phyloP scores from a whole-genome alignment of 2,888 invertebrate genomes.

The Microctonus hyperodae region DNA sequence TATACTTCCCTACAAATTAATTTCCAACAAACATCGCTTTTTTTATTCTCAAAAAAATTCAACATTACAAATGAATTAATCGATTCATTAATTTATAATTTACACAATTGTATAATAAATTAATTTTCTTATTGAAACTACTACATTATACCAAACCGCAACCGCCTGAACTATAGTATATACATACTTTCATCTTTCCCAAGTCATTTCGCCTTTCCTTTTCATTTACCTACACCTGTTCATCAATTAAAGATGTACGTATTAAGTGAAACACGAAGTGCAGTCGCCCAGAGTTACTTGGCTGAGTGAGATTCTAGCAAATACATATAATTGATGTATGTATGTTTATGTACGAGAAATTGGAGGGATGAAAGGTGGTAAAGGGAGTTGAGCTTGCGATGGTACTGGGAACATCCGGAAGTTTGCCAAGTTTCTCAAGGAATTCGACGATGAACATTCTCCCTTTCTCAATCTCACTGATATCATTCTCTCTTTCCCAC shows the following conservation, averaged over 20 bases:
- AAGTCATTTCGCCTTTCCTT: not conserved
- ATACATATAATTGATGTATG: not conserved
- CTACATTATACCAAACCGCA: not conserved
- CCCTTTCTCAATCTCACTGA: not conserved
- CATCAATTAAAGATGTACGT: constrained; percentile 16
- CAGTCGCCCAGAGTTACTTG: not conserved
- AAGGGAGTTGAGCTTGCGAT: not conserved
- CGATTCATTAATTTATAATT: too few species aligned
- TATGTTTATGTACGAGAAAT: not conserved
- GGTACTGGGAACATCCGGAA: constrained; percentile 2
- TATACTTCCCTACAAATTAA: not conserved
- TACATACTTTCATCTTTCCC: not conserved
- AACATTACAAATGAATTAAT: too few species aligned
- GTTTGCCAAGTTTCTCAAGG: constrained; percentile 7
- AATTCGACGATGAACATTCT: constrained; percentile 11
- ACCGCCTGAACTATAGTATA: not conserved
- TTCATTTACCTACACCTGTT: not conserved
- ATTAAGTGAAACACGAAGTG: constrained; percentile 12
- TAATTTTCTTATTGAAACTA: too few species aligned
- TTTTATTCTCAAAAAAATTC: too few species aligned
- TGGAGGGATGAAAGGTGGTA: not conserved
- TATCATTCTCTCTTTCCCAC: not conserved
- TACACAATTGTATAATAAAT: too few species aligned
- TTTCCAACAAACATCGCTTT: too few species aligned
- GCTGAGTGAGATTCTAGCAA: constrained; percentile 4